These are phyloP conservation scores for Heliconius charithonia DNA, from an alignment of 2,888 invertebrate genomes.

Conservation along the genomic window DNA sequence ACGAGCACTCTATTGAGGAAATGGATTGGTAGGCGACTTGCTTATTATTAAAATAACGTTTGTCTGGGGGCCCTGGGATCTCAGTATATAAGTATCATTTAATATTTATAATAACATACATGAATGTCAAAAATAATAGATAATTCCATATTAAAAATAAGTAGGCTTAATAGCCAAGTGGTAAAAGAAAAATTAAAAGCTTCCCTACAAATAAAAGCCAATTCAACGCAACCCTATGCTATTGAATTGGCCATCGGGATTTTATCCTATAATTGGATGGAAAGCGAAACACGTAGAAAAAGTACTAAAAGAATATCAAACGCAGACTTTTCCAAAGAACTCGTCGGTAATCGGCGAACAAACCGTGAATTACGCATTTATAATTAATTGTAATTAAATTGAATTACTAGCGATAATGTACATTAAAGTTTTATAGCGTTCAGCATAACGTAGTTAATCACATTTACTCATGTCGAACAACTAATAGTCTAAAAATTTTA, in stretches of 20 bases:
- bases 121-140: neutral
- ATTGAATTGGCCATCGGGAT: conserved; percentile 23
- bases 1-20: too few species aligned
- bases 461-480: conserved; percentile 3
- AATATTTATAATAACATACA: neutral
- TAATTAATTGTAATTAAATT: conserved; percentile 19
- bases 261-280: conserved; percentile 38
- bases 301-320: neutral
- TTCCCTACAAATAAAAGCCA: neutral
- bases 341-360: conserved; percentile 1
- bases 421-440: conserved; percentile 20
- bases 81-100: too few species aligned
- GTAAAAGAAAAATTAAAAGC: neutral
- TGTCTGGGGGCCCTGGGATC: too few species aligned
- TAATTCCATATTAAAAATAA: neutral
- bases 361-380: conserved; percentile 11
- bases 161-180: neutral
- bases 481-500: neutral
- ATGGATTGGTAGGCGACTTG: too few species aligned
- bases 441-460: conserved; percentile 10
- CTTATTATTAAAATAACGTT: too few species aligned
- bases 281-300: conserved; percentile 27
- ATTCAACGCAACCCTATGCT: conserved; percentile 21
- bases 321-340: conserved; percentile 15
- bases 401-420: conserved; percentile 18